Percentiles rank a stretch among this genome's conserved stretches.
These are phyloP conservation scores for Tridacna crocea DNA, from an alignment of 2,888 invertebrate genomes.

Conservation along the genomic window DNA sequence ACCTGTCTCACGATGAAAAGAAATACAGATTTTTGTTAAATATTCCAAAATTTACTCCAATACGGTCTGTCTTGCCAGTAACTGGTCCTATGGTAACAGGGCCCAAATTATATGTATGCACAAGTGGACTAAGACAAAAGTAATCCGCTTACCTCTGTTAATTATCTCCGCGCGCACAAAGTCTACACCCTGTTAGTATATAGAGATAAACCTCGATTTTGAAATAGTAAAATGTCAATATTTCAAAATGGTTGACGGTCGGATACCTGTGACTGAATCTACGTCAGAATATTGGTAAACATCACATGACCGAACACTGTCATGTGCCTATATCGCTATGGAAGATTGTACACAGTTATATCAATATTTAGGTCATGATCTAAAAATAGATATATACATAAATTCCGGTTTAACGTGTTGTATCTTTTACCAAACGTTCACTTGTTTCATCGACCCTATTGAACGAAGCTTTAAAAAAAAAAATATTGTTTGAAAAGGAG, in stretches of 20 bases:
- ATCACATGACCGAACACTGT: conserved; percentile 32
- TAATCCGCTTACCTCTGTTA: conserved; percentile 15
- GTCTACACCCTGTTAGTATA: conserved; percentile 2
- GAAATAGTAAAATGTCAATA: conserved; percentile 15
- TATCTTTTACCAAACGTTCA: no score
- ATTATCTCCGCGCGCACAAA: neutral
- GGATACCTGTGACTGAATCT: conserved; percentile 2
- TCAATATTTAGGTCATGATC: conserved; percentile 10
- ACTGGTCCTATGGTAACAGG: neutral
- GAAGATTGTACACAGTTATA: conserved; percentile 7
- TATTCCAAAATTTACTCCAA: neutral
- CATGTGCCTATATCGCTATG: conserved; percentile 37
- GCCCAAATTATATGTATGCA: neutral
- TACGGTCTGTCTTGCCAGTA: neutral
- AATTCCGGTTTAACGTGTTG: neutral
- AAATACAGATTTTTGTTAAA: neutral
- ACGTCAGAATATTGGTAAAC: conserved; percentile 31
- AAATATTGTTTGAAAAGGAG: no score
- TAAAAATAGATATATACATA: conserved; percentile 10
- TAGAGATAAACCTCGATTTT: conserved; percentile 5
- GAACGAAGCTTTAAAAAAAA: no score
- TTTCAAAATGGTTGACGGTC: conserved; percentile 39
- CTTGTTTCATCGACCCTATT: no score
- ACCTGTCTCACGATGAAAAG: neutral
- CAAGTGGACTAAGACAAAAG: conserved; percentile 12